Evolutionary conservation across 2,113 vertebrate genomes (phyloP), one percentile per base, ranked within the genome.

Genomic region (Percina caprodes): DNA sequence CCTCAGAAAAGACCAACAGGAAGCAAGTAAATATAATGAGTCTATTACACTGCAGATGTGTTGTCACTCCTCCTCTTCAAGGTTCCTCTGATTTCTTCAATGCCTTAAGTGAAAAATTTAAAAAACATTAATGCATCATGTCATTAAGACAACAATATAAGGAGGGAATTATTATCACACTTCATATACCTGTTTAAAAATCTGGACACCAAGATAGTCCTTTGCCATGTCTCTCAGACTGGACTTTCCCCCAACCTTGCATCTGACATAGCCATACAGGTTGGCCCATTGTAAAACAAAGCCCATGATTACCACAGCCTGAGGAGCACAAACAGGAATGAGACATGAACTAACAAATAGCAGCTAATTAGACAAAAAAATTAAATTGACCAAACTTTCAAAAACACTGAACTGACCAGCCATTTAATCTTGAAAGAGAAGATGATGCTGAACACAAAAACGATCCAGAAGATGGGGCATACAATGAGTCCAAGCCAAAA

Each of bases 401-500:
- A 24, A 73, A 23, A 18, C 42, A 23, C 2, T 1, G 35, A 77
- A 93, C 97, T 96, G 88, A 95, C 94, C 92, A 95, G 90, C 95
- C 94, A 95, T 82, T 94, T 94, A 30, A 95, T 88, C 86, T 95
- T 96, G 85, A 99, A 95, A 3, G 97, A 97, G 74, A 99, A 95
- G 60, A 95, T 74, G 26, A 91, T 86, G 60, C 88, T 94, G 71
- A 95, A 94, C 21, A 93, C 70, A 77, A 95, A 94, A 16, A 94
- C 23, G 8, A 91, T 83, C 95, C 95, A 95, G 71, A 95, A 89
- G 63, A 95, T 5, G 1, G 95, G 95, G 61, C 91, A 95, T 61
- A 94, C 94, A 11, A 97, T 88, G 2, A 99, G 95, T n/a, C 97
- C 98, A 0, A 99, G 75, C 98, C 98, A 99, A 93, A 99, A 99